Percentiles rank a stretch among this genome's conserved stretches.
phyloP scores from a whole-genome alignment of 2,113 vertebrate genomes.

The Aegithalos caudatus region DNA sequence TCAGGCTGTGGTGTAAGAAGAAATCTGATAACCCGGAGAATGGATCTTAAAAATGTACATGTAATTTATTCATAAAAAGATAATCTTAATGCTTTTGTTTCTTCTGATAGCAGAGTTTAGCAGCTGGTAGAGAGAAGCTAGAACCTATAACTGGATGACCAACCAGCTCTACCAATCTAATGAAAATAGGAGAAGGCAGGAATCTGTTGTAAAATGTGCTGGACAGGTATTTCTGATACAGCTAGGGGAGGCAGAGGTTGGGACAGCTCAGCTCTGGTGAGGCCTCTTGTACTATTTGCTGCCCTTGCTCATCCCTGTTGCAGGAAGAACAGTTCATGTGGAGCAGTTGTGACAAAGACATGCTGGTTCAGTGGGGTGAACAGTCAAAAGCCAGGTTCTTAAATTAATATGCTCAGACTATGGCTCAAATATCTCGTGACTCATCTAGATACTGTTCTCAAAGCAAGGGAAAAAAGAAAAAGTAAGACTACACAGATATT shows the following conservation, averaged over 20 bases:
- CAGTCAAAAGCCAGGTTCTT: not conserved
- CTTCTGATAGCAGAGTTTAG: not conserved
- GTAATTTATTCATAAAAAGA: not conserved
- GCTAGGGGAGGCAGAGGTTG: not conserved
- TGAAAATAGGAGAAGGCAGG: not conserved
- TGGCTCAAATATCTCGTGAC: not conserved
- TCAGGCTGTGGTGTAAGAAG: not conserved
- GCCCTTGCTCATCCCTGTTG: not conserved
- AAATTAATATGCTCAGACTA: not conserved
- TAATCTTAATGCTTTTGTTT: not conserved
- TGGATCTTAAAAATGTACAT: not conserved
- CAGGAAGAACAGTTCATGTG: not conserved
- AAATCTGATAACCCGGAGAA: not conserved
- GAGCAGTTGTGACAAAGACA: not conserved
- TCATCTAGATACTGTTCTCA: not conserved
- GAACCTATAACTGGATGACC: rapidly evolving
- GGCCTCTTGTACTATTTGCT: not conserved
- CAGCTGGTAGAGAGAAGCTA: not conserved
- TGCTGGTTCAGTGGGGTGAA: not conserved
- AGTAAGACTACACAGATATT: not conserved
- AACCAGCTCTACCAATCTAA: not conserved
- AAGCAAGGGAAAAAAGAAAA: not conserved
- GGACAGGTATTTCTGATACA: not conserved
- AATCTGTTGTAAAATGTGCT: not conserved
- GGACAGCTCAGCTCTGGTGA: not conserved